phyloP scores from a whole-genome alignment of 2,888 invertebrate species.

The Apotomis capreana region DNA sequence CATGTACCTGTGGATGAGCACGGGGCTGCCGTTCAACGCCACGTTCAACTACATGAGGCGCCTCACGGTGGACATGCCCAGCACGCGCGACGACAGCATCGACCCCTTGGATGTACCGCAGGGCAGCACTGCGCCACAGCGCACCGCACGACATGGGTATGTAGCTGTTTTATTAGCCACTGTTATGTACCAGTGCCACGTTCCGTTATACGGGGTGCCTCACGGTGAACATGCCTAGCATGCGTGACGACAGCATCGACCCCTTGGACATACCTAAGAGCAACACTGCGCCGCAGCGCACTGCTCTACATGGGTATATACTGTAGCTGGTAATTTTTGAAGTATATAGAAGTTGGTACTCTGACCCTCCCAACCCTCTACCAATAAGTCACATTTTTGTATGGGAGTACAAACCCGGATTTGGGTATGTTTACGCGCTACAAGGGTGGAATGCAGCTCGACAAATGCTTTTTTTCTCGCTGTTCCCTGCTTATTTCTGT shows the following conservation, averaged over 20 bases:
- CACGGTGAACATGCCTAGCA: constrained; percentile 81
- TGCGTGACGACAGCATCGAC: constrained; percentile 82
- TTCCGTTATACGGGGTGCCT: constrained; percentile 90
- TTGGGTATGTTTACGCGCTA: too few species aligned
- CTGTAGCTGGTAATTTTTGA: constrained; percentile 44
- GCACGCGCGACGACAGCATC: constrained; percentile 79
- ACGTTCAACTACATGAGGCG: constrained; percentile 92
- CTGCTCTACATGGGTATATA: constrained; percentile 87
- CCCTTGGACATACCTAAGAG: constrained; percentile 87
- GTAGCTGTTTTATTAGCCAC: constrained; percentile 41
- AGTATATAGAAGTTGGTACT: too few species aligned
- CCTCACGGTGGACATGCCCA: constrained; percentile 82
- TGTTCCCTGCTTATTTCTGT: too few species aligned
- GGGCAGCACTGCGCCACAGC: constrained; percentile 90
- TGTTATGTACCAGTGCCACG: constrained; percentile 85
- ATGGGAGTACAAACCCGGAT: too few species aligned
- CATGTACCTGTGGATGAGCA: constrained; percentile 96
- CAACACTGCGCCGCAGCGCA: constrained; percentile 90
- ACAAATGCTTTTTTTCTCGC: too few species aligned
- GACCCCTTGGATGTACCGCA: constrained; percentile 86
- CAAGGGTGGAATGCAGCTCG: too few species aligned
- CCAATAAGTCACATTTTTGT: too few species aligned
- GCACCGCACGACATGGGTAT: constrained; percentile 90
- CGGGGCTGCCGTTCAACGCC: constrained; percentile 92
- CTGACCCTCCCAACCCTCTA: too few species aligned